phyloP scores from a whole-genome alignment of 1,140 invertebrate species.

The Drosophila paulistorum region DNA sequence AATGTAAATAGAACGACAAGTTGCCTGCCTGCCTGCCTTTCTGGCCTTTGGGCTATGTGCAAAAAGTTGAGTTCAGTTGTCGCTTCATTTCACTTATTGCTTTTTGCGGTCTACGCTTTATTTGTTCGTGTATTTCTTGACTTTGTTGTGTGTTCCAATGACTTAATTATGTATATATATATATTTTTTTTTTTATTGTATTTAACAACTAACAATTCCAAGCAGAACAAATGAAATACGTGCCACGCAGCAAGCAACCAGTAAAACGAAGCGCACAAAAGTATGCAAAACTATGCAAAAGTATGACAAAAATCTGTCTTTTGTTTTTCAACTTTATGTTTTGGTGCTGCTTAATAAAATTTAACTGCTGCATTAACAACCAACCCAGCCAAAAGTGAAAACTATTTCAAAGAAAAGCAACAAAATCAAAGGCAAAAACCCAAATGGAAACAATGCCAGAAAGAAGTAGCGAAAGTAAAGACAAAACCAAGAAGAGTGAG shows the following conservation, averaged over 20 bases:
- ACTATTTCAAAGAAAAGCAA: slow-evolving; percentile 56
- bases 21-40: background rate
- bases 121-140: slow-evolving; percentile 24
- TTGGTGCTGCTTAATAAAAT: slow-evolving; percentile 59
- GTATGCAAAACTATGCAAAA: slow-evolving; percentile 38
- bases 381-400: slow-evolving; percentile 43
- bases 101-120: slow-evolving; percentile 20
- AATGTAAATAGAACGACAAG: slow-evolving; percentile 44
- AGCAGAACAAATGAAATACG: background rate
- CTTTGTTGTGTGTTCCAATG: slow-evolving; percentile 40
- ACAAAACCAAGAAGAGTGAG: slow-evolving; percentile 16
- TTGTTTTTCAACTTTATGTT: slow-evolving; percentile 37
- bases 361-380: slow-evolving; percentile 57
- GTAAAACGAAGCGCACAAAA: slow-evolving; percentile 25
- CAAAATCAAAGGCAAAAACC: slow-evolving; percentile 28
- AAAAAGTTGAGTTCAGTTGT: slow-evolving; percentile 27
- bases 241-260: background rate
- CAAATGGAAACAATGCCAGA: slow-evolving; percentile 30
- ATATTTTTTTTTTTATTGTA: slow-evolving; percentile 51
- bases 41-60: slow-evolving; percentile 30
- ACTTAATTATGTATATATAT: slow-evolving; percentile 69
- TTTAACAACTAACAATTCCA: slow-evolving; percentile 26
- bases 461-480: slow-evolving; percentile 10
- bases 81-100: slow-evolving; percentile 1
- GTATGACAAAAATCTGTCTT: slow-evolving; percentile 46